Base-by-base conservation (phyloP, 2,888 invertebrate genomes). In the Mylabris sibirica region DNA sequence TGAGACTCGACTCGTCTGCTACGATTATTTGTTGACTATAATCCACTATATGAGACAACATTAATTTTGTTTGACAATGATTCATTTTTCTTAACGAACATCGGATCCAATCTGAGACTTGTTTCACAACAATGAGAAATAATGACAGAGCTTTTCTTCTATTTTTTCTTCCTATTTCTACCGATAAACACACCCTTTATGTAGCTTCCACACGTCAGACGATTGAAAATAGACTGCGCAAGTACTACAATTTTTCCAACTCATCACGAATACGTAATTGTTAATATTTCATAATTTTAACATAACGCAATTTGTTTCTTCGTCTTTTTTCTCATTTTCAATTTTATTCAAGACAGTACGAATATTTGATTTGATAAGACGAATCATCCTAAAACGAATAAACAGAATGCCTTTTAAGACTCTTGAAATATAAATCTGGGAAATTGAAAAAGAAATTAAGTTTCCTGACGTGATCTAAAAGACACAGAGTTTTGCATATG, bases 1-100 rank as follows among this genome's bases (percentile, higher is more conserved):
- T 76, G 76, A 76, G 53, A 4, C 22, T 24, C 57, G 24, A 3
- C 5, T 14, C 24, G 57, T 75, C 74, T 30, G 8, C 30, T 6
- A 30, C 1, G 5, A 75, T 75, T n/a, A n/a, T 71, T 78, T 74
- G 77, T 79, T 77, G 78, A 76, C 76, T 71, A 44, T 35, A 64
- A 64, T 17, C 65, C 65, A 70, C 65, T 67, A 57, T 57, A 57
- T 14, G 22, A 57, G 26, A 24, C 20, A 30, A 22, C 53, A 53
- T 57, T 26, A 5, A 57, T 57, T 57, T 26, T n/a, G n/a, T 26
- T n/a, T 12, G n/a, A 57, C 8, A 24, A 57, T 57, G 22, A 57
- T 57, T 24, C 24, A 57, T 24, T 22, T 24, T 26, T 24, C 22
- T 26, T 24, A 11, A 30, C 14, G 14, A 11, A 57, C 24, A 14